Conservation (phyloP, 2,888 invertebrate species). For the Strigamia transsilvanica region DNA sequence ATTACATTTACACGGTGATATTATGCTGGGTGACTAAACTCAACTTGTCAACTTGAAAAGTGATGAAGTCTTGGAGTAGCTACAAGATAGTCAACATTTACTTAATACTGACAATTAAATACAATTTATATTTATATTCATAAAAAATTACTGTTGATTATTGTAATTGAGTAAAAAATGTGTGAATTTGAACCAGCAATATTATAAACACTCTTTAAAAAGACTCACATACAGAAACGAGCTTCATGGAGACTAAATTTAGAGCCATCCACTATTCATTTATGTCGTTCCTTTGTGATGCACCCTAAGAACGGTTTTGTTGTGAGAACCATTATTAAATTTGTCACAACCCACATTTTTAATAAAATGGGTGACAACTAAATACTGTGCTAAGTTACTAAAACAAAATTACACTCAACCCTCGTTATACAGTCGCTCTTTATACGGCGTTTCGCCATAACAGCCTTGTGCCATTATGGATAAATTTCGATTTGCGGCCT, state of each 20-base stretch:
- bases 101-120: not conserved
- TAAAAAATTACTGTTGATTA: not conserved
- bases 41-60: slow-evolving; percentile 65
- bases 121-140: not conserved
- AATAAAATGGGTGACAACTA: no score
- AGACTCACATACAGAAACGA: not conserved
- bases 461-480: no score
- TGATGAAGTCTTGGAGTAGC: slow-evolving; percentile 73
- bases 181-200: slow-evolving; percentile 22
- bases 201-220: slow-evolving; percentile 18
- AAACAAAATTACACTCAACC: no score
- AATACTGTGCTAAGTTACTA: no score
- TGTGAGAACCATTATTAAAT: no score
- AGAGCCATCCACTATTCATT: not conserved
- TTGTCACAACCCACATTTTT: no score
- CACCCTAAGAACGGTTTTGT: no score
- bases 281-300: slow-evolving; percentile 2
- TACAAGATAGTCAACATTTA: not conserved
- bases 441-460: no score
- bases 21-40: no score
- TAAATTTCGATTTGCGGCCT: no score
- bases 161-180: not conserved
- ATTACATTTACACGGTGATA: no score
- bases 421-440: no score
- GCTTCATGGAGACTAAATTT: slow-evolving; percentile 27